Conservation (phyloP, 1,140 invertebrate genomes). For the Dolichoris vasculosae region DNA sequence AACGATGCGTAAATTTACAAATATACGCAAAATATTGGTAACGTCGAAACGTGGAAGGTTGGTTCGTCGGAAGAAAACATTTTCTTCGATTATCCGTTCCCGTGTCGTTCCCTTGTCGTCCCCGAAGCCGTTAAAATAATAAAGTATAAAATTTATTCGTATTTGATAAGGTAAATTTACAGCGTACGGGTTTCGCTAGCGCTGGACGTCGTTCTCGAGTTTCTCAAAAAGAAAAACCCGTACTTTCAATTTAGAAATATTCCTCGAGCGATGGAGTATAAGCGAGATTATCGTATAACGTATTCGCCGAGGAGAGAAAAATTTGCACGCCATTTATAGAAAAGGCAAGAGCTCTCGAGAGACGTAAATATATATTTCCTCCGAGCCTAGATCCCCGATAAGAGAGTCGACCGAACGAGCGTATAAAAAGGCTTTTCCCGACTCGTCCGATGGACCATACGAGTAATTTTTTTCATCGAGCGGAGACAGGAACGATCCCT, state of each 20-base stretch:
- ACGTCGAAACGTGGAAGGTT: background rate
- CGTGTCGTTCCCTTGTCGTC: slow-evolving; percentile 29
- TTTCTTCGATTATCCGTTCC: slow-evolving; percentile 36
- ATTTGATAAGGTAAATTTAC: slow-evolving; percentile 48
- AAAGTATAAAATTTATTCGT: slow-evolving; percentile 46
- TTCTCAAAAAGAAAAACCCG: slow-evolving; percentile 20
- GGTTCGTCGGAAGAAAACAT: slow-evolving; percentile 24
- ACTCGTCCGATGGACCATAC: background rate
- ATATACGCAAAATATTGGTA: background rate
- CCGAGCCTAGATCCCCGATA: slow-evolving; percentile 37
- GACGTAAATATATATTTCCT: slow-evolving; percentile 16
- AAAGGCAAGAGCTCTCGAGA: background rate
- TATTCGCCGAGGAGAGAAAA: background rate
- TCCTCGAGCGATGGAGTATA: background rate
- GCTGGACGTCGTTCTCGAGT: slow-evolving; percentile 18
- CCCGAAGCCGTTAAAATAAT: slow-evolving; percentile 6
- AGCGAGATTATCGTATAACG: slow-evolving; percentile 9
- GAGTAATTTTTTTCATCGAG: background rate
- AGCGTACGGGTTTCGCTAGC: background rate
- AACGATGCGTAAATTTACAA: slow-evolving; percentile 8
- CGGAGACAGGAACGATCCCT: background rate
- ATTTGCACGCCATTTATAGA: slow-evolving; percentile 20
- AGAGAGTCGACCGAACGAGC: slow-evolving; percentile 38
- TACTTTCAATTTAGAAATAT: slow-evolving; percentile 42
- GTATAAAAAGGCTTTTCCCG: slow-evolving; percentile 11